phyloP scores from a whole-genome alignment of 92 coral and sea anemone species.

The Meandrina meandrites region DNA sequence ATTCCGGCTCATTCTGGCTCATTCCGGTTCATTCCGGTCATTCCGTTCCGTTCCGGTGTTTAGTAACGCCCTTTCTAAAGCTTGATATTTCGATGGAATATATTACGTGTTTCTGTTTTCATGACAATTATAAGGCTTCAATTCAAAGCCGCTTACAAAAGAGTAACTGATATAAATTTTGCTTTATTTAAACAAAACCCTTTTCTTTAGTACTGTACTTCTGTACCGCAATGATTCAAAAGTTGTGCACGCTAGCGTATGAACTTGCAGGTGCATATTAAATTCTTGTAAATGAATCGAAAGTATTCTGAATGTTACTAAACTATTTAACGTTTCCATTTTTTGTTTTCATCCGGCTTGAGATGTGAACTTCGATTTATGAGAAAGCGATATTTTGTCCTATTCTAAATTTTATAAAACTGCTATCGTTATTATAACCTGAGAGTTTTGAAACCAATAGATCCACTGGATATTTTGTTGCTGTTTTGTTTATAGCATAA shows the following conservation, averaged over 20 bases:
- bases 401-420: background rate
- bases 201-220: no score
- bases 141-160: background rate
- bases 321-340: background rate
- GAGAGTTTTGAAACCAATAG: no score
- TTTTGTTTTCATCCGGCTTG: background rate
- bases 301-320: background rate
- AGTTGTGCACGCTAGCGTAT: background rate
- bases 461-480: background rate
- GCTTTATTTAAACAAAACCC: background rate
- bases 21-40: no score
- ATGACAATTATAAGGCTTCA: background rate
- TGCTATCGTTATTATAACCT: background rate
- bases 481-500: background rate
- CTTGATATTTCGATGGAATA: background rate
- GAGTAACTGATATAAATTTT: background rate
- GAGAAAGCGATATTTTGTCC: no score
- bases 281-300: slow-evolving; percentile 6
- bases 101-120: background rate
- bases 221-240: background rate
- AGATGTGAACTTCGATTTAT: background rate
- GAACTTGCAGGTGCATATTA: slow-evolving; percentile 7
- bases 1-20: no score
- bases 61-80: no score
- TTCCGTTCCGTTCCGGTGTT: no score